phyloP scores from a whole-genome alignment of 1,140 invertebrate genomes.

The Drosophila tropicalis region DNA sequence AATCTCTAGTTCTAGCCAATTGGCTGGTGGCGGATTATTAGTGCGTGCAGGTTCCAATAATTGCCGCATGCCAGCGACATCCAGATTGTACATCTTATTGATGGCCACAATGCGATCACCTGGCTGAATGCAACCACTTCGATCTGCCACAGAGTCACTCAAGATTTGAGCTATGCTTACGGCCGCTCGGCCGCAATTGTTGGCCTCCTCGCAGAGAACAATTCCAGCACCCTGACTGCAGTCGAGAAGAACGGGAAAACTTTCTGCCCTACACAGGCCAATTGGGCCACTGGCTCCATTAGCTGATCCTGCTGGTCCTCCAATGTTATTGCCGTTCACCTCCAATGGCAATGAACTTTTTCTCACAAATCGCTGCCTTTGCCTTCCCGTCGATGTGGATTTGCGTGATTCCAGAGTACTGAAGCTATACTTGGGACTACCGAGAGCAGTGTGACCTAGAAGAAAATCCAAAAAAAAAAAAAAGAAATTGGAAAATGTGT shows the following conservation, averaged over 20 bases:
- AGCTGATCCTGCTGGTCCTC: background rate
- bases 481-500: conserved; percentile 11
- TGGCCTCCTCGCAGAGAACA: conserved; percentile 49
- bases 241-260: conserved; percentile 79
- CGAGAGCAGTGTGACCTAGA: conserved; percentile 73
- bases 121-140: conserved; percentile 91
- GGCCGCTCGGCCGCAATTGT: conserved; percentile 53
- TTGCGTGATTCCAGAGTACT: conserved; percentile 82
- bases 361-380: conserved; percentile 70
- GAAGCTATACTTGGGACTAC: conserved; percentile 83
- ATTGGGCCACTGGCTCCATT: conserved; percentile 18
- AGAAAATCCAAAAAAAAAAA: conserved; percentile 2
- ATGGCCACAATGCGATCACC: conserved; percentile 93
- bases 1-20: conserved; percentile 87
- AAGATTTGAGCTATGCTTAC: conserved; percentile 74
- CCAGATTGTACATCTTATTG: conserved; percentile 88
- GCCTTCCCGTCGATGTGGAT: conserved; percentile 62
- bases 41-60: conserved; percentile 61
- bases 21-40: conserved; percentile 39
- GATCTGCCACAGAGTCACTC: conserved; percentile 81
- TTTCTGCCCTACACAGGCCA: conserved; percentile 76
- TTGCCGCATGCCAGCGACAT: conserved; percentile 84
- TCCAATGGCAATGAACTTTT: conserved; percentile 82
- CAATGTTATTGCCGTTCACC: conserved; percentile 14
- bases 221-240: conserved; percentile 81